These are phyloP conservation scores for Augochlorella aurata DNA, from an alignment of 2,888 invertebrate species.

Conservation along the genomic window DNA sequence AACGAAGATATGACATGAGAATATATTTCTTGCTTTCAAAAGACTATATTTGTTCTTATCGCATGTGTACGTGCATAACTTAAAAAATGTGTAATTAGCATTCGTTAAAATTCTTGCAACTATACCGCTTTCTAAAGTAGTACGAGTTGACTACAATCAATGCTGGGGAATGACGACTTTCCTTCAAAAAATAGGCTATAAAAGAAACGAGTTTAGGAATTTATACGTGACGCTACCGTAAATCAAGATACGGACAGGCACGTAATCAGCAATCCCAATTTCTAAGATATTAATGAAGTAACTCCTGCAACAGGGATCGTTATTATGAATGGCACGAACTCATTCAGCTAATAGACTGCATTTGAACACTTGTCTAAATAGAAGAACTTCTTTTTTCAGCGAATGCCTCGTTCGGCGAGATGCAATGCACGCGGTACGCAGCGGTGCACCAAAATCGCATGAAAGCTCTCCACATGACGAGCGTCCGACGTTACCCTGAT, in stretches of 20 bases:
- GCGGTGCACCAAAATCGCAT: conserved; percentile 30
- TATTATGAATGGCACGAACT: too few species aligned
- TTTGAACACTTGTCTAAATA: neutral
- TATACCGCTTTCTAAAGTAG: too few species aligned
- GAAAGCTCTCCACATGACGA: conserved; percentile 82
- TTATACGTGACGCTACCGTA: too few species aligned
- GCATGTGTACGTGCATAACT: neutral
- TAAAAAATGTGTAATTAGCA: neutral
- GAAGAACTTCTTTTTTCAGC: conserved; percentile 38
- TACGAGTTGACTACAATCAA: too few species aligned
- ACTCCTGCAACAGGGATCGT: too few species aligned
- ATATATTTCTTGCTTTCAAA: neutral
- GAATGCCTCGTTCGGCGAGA: conserved; percentile 26
- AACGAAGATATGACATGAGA: neutral
- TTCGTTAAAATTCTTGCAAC: neutral
- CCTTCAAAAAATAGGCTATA: too few species aligned
- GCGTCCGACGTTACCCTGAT: conserved; percentile 83
- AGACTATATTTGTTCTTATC: neutral
- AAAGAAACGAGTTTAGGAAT: too few species aligned
- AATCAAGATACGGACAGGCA: too few species aligned
- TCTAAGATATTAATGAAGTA: too few species aligned
- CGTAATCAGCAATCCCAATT: too few species aligned
- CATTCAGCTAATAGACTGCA: neutral
- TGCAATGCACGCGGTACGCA: conserved; percentile 48
- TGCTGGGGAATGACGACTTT: too few species aligned